A percentile compares a stretch with the other conserved stretches of the same genome.
phyloP scores from a whole-genome alignment of 1,140 invertebrate genomes.

The Drosophila nasuta region DNA sequence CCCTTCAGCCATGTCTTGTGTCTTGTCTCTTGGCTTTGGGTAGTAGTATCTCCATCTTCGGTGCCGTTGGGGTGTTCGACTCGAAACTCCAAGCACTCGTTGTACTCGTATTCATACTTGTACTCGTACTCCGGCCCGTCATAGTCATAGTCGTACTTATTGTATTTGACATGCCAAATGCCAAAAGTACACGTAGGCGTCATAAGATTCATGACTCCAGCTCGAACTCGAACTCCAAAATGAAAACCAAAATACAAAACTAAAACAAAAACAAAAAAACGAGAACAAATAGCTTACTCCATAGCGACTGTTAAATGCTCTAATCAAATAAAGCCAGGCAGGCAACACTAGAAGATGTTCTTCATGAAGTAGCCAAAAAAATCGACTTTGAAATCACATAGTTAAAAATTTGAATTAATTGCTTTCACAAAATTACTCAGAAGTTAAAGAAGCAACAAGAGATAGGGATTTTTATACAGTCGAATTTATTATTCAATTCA shows the following conservation, averaged over 20 bases:
- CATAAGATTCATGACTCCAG: conserved; percentile 77
- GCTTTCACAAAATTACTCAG: no score
- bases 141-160: conserved; percentile 65
- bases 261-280: conserved; percentile 6
- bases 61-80: conserved; percentile 32
- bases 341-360: not conserved
- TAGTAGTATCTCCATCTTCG: conserved; percentile 53
- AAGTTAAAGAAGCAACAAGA: no score
- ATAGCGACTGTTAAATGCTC: not conserved
- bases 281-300: not conserved
- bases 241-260: conserved; percentile 48
- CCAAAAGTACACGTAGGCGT: conserved; percentile 82
- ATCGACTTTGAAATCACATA: not conserved
- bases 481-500: no score
- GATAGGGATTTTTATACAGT: no score
- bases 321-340: not conserved
- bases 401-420: no score
- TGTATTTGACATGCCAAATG: conserved; percentile 84
- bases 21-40: conserved; percentile 11
- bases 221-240: conserved; percentile 49
- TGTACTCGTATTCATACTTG: conserved; percentile 15
- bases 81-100: conserved; percentile 35
- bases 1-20: conserved; percentile 28
- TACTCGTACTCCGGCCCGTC: conserved; percentile 37
- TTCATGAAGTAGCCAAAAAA: not conserved